Evolutionary conservation across 1,140 invertebrate genomes (phyloP), one percentile per base, ranked within the genome.

Genomic region (Ditylenchus dipsaci): DNA sequence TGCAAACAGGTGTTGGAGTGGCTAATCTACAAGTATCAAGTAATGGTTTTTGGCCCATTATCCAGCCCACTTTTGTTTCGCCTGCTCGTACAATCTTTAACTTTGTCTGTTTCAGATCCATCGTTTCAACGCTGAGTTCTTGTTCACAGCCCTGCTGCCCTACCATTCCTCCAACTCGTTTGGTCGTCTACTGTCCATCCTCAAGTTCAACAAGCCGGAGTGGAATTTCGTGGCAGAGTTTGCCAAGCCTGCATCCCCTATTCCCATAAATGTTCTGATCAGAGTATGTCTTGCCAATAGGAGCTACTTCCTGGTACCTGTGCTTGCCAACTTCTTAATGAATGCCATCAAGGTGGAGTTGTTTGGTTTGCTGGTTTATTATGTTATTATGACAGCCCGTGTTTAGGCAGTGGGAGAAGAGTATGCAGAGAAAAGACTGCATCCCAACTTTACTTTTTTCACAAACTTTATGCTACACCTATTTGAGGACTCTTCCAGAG

Each of bases 1-100:
- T 76, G 74, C 63, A 65, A 65, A 21, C 76, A 76, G 42, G 74
- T 76, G 5, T 64, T 76, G 23, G 74, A 76, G 61, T 76, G 74
- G 74, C 57, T 76, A 7, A 76, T 76, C 42, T 64, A 74, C 47
- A 67, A 73, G 21, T 76, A 73, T 66, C 74, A 75, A 57, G 74
- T 75, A 42, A 29, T 3, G 33, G 3, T 38, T 11, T 38, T 38
- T 38, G n/a, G n/a, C n/a, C n/a, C 9, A 9, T 15, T 56, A 0
- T 56, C 8, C 7, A 19, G 47, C 15, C 27, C 27, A 1, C 27
- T 19, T 27, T 0, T 7, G 11, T 3, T 65, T 56, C 30, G 0
- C 11, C 13, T 5, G 19, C 23, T 27, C 30, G 8, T 47, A 27
- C 13, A n/a, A n/a, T n/a, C n/a, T n/a, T n/a, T n/a, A n/a, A n/a